A percentile compares a stretch with the other conserved stretches of the same genome.
These are phyloP conservation scores for Sycobia sp. DNA, from an alignment of 1,140 invertebrate genomes.

Conservation along the genomic window DNA sequence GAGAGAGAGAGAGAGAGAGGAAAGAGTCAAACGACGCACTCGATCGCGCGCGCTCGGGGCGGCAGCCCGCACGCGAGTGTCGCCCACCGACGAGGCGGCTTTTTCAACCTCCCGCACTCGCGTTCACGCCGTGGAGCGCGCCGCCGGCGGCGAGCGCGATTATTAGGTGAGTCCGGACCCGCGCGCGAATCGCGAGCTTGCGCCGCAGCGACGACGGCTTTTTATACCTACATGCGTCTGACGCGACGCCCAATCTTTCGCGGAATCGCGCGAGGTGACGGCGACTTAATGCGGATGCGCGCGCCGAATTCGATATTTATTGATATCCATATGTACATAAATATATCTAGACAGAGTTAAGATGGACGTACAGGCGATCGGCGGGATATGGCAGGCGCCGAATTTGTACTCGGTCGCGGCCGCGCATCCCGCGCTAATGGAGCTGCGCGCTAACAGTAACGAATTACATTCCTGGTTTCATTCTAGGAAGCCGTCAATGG, in stretches of 20 bases:
- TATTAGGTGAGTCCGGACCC: no score
- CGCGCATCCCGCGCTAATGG: constrained; percentile 56
- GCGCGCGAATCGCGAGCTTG: no score
- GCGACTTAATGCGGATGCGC: no score
- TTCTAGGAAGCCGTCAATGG: constrained; percentile 76
- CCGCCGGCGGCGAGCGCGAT: neutral
- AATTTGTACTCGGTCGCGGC: constrained; percentile 49
- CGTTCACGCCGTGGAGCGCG: neutral
- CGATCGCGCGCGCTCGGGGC: constrained; percentile 27
- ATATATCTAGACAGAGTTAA: no score
- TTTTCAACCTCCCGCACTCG: no score
- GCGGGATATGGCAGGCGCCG: constrained; percentile 55
- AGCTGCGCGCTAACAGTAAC: constrained; percentile 56
- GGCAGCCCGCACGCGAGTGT: constrained; percentile 2
- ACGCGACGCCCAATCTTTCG: no score
- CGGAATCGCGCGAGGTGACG: no score
- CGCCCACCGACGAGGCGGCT: neutral
- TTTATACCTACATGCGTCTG: no score
- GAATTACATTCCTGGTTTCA: constrained; percentile 63
- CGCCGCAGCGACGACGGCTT: no score
- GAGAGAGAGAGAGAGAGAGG: neutral
- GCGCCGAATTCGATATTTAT: no score
- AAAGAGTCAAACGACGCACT: constrained; percentile 10
- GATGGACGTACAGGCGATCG: constrained; percentile 48
- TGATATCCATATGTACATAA: no score